Percentiles rank a stretch among this genome's conserved stretches.
Evolutionary conservation across 2,888 invertebrate genomes (phyloP).

Genomic region (Leptinotarsa rubiginosa): DNA sequence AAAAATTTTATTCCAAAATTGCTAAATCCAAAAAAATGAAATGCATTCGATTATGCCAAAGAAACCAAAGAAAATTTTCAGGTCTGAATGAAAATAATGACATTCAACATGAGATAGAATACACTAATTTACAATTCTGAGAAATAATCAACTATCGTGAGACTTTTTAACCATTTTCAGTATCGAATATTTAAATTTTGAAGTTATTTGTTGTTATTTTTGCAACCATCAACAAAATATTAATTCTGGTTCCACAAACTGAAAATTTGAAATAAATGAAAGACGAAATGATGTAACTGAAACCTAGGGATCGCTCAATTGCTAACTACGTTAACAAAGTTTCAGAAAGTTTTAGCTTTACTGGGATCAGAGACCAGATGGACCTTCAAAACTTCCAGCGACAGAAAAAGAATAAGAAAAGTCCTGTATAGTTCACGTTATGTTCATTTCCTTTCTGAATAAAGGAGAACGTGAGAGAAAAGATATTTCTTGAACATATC

Average conservation of each 20-base stretch:
- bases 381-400: constrained; percentile 6
- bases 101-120: too few relatives aligned
- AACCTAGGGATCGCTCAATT: background rate
- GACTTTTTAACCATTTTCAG: too few relatives aligned
- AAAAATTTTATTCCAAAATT: too few relatives aligned
- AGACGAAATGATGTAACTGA: background rate
- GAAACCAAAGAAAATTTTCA: too few relatives aligned
- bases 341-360: constrained; percentile 8
- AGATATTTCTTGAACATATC: background rate
- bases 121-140: too few relatives aligned
- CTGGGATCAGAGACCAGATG: constrained; percentile 14
- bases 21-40: too few relatives aligned
- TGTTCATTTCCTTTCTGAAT: background rate
- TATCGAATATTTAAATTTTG: too few relatives aligned
- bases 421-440: background rate
- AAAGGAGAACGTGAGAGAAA: background rate
- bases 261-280: background rate
- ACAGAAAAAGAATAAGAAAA: background rate
- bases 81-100: too few relatives aligned
- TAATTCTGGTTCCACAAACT: background rate
- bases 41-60: too few relatives aligned
- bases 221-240: background rate
- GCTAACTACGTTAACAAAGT: constrained; percentile 15
- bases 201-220: background rate
- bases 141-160: too few relatives aligned